Percentiles rank a stretch among this genome's conserved stretches.
Conservation (phyloP, 1,140 invertebrate genomes). For the Triops longicaudatus region DNA sequence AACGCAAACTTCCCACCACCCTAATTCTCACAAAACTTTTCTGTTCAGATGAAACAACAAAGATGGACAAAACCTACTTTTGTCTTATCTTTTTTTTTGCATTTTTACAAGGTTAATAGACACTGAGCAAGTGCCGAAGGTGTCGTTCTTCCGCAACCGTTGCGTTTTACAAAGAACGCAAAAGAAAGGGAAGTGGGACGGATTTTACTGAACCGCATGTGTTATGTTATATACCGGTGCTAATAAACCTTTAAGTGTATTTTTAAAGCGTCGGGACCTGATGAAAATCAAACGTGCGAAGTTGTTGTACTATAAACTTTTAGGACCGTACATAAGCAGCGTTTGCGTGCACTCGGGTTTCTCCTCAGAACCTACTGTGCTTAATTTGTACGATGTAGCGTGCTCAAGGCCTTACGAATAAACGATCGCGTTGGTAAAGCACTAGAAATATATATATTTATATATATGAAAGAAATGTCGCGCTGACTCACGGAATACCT, state of each 20-base stretch:
- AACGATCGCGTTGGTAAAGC: neutral
- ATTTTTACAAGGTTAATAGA: no score
- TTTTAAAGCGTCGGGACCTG: neutral
- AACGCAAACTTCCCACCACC: no score
- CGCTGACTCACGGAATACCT: slow-evolving; percentile 6
- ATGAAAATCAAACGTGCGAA: slow-evolving; percentile 12
- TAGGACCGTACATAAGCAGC: neutral
- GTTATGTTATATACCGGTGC: neutral
- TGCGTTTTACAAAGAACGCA: no score
- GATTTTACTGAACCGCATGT: neutral
- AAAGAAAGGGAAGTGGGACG: neutral
- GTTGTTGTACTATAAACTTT: slow-evolving; percentile 9
- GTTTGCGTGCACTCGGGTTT: slow-evolving; percentile 14
- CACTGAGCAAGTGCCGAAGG: no score
- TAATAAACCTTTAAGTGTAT: neutral
- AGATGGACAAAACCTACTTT: no score
- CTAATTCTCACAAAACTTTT: no score
- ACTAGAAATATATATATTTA: neutral
- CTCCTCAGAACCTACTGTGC: neutral
- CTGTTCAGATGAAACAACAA: no score
- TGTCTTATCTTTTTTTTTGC: no score
- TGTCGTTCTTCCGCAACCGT: no score
- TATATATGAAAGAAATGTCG: neutral
- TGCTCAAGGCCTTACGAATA: neutral
- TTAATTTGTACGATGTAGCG: neutral